phyloP scores from a whole-genome alignment of 2,888 invertebrate genomes.

The Choreutis nemorana region DNA sequence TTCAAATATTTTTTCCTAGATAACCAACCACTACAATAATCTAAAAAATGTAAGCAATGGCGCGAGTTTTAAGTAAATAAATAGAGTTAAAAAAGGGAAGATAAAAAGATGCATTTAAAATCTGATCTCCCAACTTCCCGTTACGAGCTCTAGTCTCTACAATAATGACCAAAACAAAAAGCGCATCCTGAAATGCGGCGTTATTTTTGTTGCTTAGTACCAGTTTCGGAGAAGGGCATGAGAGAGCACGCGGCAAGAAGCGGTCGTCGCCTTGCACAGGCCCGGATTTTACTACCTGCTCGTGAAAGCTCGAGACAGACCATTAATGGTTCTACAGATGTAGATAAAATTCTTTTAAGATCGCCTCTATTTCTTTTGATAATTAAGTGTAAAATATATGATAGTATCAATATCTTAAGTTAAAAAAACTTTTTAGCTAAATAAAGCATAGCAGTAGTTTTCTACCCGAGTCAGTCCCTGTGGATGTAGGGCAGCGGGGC shows the following conservation, averaged over 20 bases:
- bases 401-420: background rate
- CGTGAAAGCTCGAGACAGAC: background rate
- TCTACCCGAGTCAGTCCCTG: slow-evolving; percentile 31
- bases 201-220: slow-evolving; percentile 60
- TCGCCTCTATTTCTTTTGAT: background rate
- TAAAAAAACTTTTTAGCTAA: background rate
- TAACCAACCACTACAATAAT: no score
- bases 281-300: slow-evolving; percentile 24
- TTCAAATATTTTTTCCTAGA: slow-evolving; percentile 9
- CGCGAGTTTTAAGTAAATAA: no score
- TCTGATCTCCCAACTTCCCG: slow-evolving; percentile 4
- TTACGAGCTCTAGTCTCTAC: slow-evolving; percentile 22
- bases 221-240: slow-evolving; percentile 54
- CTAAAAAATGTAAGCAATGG: no score
- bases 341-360: background rate
- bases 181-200: slow-evolving; percentile 52
- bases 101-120: background rate
- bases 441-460: slow-evolving; percentile 4
- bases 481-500: slow-evolving; percentile 31
- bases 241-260: slow-evolving; percentile 47
- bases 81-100: background rate
- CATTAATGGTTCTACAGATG: background rate
- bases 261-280: slow-evolving; percentile 60
- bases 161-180: slow-evolving; percentile 53
- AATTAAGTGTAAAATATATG: background rate